Base-by-base conservation (phyloP, 2,888 invertebrate genomes). In the Epinotia brunnichana region DNA sequence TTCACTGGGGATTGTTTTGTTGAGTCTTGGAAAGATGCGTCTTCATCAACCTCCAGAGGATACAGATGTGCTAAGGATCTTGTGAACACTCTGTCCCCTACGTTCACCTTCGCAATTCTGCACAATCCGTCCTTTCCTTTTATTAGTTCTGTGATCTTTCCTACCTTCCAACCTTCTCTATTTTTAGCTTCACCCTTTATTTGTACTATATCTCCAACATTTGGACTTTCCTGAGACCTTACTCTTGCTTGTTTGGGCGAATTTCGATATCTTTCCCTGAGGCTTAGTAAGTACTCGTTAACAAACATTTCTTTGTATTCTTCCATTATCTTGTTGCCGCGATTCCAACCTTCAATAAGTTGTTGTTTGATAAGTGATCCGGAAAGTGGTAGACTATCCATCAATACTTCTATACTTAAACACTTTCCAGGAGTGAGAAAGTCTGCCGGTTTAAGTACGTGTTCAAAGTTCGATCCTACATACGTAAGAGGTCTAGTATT, bases 331-430 rank as follows among this genome's bases (percentile, higher is more conserved):
- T 2, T 35, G 2, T 64, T 13, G 51, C 76, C 75, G 11, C 61
- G 59, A n/a, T 73, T 76, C 75, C 74, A 76, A 2, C 70, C 54
- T 29, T 74, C 70, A 19, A 76, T 73, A 2, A 76, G 53, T 35
- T 63, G 56, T 19, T 17, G 15, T 68, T 77, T 77, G 0, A 57
- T 70, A 3, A 21, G 15, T 1, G 73, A 63, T 10, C 17, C 68
- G 17, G 53, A 4, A 62, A 17, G 4, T 17, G 29, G 17, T 29
- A n/a, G 7, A 2, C 19, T 17, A 2, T 19, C 19, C 41, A n/a
- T 10, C 1, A n/a, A 9, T 3, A 17, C 19, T 9, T 64, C 5
- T 7, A 64, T 3, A 1, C 35, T 13, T 17, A 64, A 13, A 13
- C 64, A 64, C 19, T 54, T 64, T 54, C 64, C 64, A 13, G 53